phyloP scores from a whole-genome alignment of 2,113 vertebrate genomes.

The Neopipo cinnamomea region DNA sequence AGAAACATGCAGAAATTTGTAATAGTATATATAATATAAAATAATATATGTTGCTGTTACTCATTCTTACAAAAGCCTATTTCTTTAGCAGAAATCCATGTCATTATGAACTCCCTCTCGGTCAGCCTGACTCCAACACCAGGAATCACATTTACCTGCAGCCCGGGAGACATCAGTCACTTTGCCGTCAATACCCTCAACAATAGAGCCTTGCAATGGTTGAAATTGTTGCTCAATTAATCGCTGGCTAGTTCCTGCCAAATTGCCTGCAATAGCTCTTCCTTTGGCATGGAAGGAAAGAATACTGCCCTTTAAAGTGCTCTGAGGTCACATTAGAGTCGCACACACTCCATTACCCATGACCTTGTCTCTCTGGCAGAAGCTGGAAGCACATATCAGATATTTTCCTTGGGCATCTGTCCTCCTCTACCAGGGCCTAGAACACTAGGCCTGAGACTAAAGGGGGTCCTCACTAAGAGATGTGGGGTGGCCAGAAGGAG shows the following conservation, averaged over 20 bases:
- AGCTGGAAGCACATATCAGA: neutral
- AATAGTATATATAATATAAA: neutral
- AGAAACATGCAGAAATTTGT: neutral
- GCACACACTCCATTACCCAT: neutral
- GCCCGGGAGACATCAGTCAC: constrained; percentile 43
- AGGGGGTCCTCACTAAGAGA: neutral
- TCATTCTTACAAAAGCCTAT: neutral
- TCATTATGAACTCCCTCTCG: neutral
- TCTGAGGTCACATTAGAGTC: constrained; percentile 44
- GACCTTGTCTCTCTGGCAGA: constrained; percentile 24
- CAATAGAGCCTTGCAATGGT: neutral
- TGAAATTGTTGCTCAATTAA: constrained; percentile 57
- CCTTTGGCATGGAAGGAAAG: constrained; percentile 36
- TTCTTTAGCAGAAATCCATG: neutral
- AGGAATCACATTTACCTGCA: constrained; percentile 16
- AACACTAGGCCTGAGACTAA: neutral
- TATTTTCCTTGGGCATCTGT: neutral
- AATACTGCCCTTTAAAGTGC: constrained; percentile 13
- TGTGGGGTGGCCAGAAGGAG: neutral
- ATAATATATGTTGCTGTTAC: neutral
- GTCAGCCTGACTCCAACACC: neutral
- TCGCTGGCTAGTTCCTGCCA: constrained; percentile 50
- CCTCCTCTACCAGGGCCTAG: neutral
- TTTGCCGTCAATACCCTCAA: constrained; percentile 33
- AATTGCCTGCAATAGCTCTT: constrained; percentile 56